Evolutionary conservation across 2,113 vertebrate genomes (phyloP), one percentile per base, ranked within the genome.

Genomic region (Silurus asotus): DNA sequence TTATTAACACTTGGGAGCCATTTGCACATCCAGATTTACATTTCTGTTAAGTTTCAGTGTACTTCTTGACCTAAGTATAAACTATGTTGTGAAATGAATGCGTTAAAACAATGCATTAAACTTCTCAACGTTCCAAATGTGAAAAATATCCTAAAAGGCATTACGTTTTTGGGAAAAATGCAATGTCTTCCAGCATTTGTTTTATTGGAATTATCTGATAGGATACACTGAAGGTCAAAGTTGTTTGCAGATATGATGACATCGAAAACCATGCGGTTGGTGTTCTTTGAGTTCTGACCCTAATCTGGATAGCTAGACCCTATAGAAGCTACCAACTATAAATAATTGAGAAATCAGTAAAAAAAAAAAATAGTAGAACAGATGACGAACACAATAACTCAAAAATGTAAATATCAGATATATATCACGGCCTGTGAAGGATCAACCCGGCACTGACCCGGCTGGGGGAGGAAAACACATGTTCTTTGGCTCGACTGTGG

Each of bases 401-500:
- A 55, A 83, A 83, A 72, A 83, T 83, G 65, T 55, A 83, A 83
- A 83, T 83, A 83, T 69, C 65, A 8, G 53, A 84, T 67, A 84
- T 93, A 95, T 94, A 94, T 95, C 94, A 93, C 90, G 93, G 90
- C 93, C 92, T 94, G 92, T 94, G 93, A 93, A 93, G 94, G 92
- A 92, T 91, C 94, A 95, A 96, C 96, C 96, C 91, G 84, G 25
- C 86, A 86, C 87, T 96, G 95, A 96, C 96, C 96, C 94, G 92
- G 91, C 94, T 92, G 92, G 92, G 89, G 93, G 94, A 95, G 95
- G 93, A 93, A 96, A 95, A 96, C 94, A 95, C 95, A 96, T 97
- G 95, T 97, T 96, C 96, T 96, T 93, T 90, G 94, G 96, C 95
- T 95, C 95, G 93, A 93, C 94, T 94, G 87, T 90, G 94, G 93